Conservation (phyloP, 2,888 invertebrate species). For the Ptychoptera albimana region DNA sequence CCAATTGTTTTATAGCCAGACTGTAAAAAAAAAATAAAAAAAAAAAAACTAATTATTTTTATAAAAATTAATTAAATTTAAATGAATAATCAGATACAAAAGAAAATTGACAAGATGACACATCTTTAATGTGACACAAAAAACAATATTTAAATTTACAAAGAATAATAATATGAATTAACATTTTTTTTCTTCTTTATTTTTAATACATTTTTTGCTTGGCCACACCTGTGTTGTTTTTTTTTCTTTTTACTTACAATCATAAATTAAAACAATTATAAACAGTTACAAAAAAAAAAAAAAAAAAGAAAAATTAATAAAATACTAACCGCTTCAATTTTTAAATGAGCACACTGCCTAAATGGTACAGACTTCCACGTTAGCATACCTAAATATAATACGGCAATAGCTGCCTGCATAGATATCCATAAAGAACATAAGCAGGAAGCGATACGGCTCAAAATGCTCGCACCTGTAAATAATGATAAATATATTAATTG, state of each 20-base stretch:
- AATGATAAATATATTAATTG: no score
- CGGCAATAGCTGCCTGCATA: constrained; percentile 26
- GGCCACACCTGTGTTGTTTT: no score
- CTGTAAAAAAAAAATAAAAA: constrained; percentile 13
- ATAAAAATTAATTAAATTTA: neutral
- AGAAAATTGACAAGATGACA: no score
- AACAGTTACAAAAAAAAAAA: no score
- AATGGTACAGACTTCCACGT: constrained; percentile 26
- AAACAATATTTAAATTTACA: no score
- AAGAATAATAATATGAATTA: neutral
- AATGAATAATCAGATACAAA: neutral
- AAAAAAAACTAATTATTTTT: neutral
- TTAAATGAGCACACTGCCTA: constrained; percentile 24
- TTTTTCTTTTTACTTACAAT: no score
- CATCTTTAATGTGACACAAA: no score
- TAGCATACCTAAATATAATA: constrained; percentile 28
- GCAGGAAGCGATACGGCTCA: constrained; percentile 30
- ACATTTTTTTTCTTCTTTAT: no score
- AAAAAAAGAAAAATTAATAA: no score
- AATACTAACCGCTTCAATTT: constrained; percentile 15
- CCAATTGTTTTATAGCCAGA: constrained; percentile 22
- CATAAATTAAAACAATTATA: neutral
- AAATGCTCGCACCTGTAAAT: constrained; percentile 25
- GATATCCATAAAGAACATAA: constrained; percentile 28
- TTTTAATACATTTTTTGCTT: neutral